Conservation (phyloP, 2,888 invertebrate genomes). For the Ormyrus labotus region DNA sequence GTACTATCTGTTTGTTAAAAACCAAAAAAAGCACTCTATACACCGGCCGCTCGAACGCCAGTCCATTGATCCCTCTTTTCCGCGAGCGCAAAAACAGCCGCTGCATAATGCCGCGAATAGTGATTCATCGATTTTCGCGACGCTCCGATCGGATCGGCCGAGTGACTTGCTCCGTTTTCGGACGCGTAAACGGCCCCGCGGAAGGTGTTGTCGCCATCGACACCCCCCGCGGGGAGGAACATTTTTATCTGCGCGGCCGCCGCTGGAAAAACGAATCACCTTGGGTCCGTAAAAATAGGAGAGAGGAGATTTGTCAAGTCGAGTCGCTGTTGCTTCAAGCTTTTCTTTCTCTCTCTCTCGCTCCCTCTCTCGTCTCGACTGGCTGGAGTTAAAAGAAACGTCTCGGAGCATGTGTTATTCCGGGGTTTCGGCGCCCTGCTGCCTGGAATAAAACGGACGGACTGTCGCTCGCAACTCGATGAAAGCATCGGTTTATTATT, state of each 20-base stretch:
- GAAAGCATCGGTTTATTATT: too few relatives aligned
- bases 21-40: conserved; percentile 6
- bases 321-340: background rate
- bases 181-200: too few relatives aligned
- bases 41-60: background rate
- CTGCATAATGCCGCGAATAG: background rate
- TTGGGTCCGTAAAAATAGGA: conserved; percentile 31
- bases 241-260: too few relatives aligned
- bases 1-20: background rate
- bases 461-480: too few relatives aligned
- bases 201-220: too few relatives aligned
- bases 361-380: too few relatives aligned
- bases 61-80: conserved; percentile 12
- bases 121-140: conserved; percentile 34
- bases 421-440: too few relatives aligned
- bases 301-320: background rate
- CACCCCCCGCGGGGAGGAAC: too few relatives aligned
- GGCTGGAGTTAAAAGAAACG: too few relatives aligned
- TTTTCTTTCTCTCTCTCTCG: background rate
- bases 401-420: too few relatives aligned
- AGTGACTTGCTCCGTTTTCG: background rate
- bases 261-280: background rate
- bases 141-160: conserved; percentile 21
- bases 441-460: too few relatives aligned
- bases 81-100: background rate